These are phyloP conservation scores for Camponotus pennsylvanicus DNA, from an alignment of 1,140 invertebrate species.

Conservation along the genomic window DNA sequence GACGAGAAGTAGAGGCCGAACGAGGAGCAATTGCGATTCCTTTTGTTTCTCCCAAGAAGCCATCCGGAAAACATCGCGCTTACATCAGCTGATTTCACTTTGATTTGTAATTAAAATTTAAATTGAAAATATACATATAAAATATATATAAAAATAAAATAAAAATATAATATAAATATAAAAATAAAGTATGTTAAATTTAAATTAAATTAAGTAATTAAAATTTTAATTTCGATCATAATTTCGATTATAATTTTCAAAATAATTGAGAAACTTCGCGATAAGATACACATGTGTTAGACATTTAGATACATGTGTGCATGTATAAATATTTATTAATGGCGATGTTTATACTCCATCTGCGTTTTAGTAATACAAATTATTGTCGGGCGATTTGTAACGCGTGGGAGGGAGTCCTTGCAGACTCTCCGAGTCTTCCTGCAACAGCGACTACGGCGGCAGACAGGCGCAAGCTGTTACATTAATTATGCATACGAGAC, in stretches of 20 bases:
- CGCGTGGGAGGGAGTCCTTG: not conserved
- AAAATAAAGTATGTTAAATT: too few species aligned
- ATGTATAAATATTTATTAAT: too few species aligned
- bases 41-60: not conserved
- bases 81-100: not conserved
- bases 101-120: too few species aligned
- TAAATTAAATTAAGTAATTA: too few species aligned
- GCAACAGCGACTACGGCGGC: not conserved
- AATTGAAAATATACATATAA: too few species aligned
- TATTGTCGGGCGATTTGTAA: not conserved
- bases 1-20: not conserved
- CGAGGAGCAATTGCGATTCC: not conserved
- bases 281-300: not conserved
- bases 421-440: not conserved
- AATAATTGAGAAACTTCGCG: not conserved
- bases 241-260: too few species aligned
- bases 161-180: too few species aligned
- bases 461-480: conserved; percentile 34
- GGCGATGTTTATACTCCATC: not conserved
- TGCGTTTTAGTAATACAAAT: not conserved
- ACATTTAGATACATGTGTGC: too few species aligned
- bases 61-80: not conserved
- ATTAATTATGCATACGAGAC: conserved; percentile 60
- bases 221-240: too few species aligned
- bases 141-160: too few species aligned